Percentiles rank a stretch among this genome's conserved stretches.
phyloP scores from a whole-genome alignment of 2,797 vertebrate genomes.

The Syngnathus acus region DNA sequence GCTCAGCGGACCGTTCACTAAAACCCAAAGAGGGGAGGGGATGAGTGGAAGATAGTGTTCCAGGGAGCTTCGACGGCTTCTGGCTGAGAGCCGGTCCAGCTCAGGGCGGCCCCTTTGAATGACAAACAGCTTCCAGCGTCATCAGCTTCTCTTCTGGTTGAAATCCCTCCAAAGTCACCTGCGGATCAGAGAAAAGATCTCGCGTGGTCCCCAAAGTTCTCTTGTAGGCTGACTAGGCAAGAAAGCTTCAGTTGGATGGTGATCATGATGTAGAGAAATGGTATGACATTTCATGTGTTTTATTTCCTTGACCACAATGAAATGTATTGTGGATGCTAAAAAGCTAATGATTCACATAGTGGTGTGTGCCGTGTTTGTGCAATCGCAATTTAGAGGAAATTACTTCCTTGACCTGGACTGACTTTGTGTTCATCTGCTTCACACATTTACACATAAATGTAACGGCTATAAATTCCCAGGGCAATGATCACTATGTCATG shows the following conservation, averaged over 20 bases:
- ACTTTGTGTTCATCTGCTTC: neutral
- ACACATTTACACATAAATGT: neutral
- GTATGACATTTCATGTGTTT: conserved; percentile 24
- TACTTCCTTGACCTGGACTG: neutral
- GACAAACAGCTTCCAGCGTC: conserved; percentile 28
- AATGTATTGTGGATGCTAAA: neutral
- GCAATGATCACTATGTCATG: neutral
- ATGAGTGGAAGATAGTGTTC: conserved; percentile 33
- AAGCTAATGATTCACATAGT: conserved; percentile 5
- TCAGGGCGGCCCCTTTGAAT: conserved; percentile 9
- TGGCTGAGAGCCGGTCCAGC: conserved; percentile 20
- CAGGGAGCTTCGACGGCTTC: conserved; percentile 29
- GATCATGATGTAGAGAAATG: conserved; percentile 11
- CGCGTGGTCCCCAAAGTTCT: neutral
- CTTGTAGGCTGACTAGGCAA: neutral
- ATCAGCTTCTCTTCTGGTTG: conserved; percentile 21
- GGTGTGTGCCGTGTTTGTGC: conserved; percentile 1
- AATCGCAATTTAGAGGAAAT: neutral
- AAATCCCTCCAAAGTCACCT: conserved; percentile 25
- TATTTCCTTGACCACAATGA: neutral
- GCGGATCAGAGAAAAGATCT: conserved; percentile 4
- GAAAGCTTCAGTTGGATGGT: neutral
- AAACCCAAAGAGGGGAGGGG: conserved; percentile 8
- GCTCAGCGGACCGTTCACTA: conserved; percentile 21
- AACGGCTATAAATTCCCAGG: neutral